Evolutionary conservation across 1,140 invertebrate genomes (phyloP).

Genomic region (Maniola jurtina): DNA sequence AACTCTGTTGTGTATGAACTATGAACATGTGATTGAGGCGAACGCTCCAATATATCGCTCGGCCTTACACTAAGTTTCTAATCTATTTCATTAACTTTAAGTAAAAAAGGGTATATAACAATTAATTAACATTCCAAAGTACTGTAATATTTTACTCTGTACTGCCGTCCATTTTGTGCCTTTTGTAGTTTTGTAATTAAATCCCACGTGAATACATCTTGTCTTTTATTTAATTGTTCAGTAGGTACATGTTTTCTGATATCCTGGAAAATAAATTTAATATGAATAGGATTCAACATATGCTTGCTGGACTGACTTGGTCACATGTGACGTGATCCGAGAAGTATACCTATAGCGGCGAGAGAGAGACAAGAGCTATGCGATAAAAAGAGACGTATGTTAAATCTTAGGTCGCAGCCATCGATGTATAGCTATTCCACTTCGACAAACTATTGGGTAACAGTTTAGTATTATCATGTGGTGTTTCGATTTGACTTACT

Average conservation of each 20-base stretch:
- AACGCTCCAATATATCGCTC: too few relatives aligned
- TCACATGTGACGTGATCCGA: too few relatives aligned
- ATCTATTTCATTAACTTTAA: not conserved
- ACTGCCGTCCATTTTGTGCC: conserved; percentile 51
- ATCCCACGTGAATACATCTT: conserved; percentile 19
- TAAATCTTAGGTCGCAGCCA: too few relatives aligned
- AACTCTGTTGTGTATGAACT: too few relatives aligned
- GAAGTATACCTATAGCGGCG: too few relatives aligned
- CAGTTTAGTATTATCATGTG: too few relatives aligned
- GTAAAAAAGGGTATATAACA: not conserved
- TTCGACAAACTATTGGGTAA: too few relatives aligned
- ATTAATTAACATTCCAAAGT: conserved; percentile 18
- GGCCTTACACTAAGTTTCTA: not conserved
- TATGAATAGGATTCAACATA: not conserved
- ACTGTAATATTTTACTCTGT: conserved; percentile 4
- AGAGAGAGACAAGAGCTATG: too few relatives aligned
- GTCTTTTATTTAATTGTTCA: conserved; percentile 34
- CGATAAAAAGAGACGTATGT: too few relatives aligned
- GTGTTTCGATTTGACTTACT: conserved; percentile 35
- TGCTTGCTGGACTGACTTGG: too few relatives aligned
- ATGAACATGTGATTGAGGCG: too few relatives aligned
- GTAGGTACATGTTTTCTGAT: conserved; percentile 30
- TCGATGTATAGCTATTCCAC: too few relatives aligned
- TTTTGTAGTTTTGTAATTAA: conserved; percentile 42
- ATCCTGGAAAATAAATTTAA: conserved; percentile 32